A percentile compares a stretch with the other conserved stretches of the same genome.
Evolutionary conservation across 2,888 invertebrate genomes (phyloP).

Genomic region (Macrophya alboannulata): DNA sequence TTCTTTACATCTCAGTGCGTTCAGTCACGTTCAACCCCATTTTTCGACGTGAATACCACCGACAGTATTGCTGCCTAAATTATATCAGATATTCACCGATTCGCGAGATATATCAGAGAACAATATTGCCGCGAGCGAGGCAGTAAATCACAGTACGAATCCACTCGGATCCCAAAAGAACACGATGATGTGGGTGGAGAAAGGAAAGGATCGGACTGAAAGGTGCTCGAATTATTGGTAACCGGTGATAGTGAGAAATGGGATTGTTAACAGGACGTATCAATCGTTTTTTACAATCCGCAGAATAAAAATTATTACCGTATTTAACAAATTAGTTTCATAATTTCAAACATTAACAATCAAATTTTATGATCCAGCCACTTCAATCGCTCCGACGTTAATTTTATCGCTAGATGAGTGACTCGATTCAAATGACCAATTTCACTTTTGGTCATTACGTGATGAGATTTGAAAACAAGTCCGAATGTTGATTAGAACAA

Average conservation of each 20-base stretch:
- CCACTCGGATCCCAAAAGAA: background rate
- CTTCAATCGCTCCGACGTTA: background rate
- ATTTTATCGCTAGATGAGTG: background rate
- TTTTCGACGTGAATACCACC: background rate
- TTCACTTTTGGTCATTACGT: background rate
- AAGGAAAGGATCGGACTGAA: background rate
- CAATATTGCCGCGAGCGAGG: conserved; percentile 34
- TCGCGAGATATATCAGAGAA: conserved; percentile 17
- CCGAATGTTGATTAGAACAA: background rate
- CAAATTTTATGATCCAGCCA: background rate
- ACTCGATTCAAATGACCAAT: background rate
- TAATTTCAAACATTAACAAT: background rate
- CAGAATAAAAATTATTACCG: too few relatives aligned
- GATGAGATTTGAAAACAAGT: background rate
- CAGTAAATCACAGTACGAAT: conserved; percentile 30
- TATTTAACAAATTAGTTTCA: background rate
- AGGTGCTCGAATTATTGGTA: background rate
- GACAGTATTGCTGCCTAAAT: conserved; percentile 18
- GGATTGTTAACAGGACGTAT: background rate
- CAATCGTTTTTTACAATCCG: background rate
- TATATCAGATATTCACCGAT: conserved; percentile 20
- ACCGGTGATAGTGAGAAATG: background rate
- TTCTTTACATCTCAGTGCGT: conserved; percentile 6
- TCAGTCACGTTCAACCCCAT: background rate
- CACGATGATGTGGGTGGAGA: background rate